Base-by-base conservation (phyloP, 1,140 invertebrate species). In the Delia radicum region DNA sequence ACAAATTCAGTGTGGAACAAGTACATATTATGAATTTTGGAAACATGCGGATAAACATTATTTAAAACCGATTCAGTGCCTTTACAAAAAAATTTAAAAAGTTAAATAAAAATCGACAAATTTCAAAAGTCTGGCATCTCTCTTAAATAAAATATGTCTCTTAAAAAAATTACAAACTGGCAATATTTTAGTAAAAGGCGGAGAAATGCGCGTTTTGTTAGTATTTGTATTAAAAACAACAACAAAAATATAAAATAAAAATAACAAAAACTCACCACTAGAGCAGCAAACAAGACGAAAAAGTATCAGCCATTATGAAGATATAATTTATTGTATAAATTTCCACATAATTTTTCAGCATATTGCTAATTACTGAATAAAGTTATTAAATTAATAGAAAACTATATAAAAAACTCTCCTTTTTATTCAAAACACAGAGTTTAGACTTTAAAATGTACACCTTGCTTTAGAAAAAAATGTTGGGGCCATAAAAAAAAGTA, bases 151-250 rank as follows among this genome's bases (percentile, higher is more conserved):
- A 33, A 33, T 33, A 33, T 33, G 33, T 33, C 33, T 3, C 12
- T 48, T 18, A 48, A 48, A 48, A 21, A 55, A 55, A 55, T 21
- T 18, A 15, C 0, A 69, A 24, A 6, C 65, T 69, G 65, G 65
- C 65, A 69, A 69, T 69, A 24, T 12, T 3, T 69, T 15, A 31
- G 65, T 55, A 55, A 69, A 69, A 69, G 63, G 65, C 65, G 65
- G 65, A 69, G 65, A 69, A 69, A 69, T 69, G 65, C 31, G 65
- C 65, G 65, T n/a, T 69, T 33, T 69, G 29, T 33, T 69, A 24
- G 65, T 24, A 55, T 55, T 55, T 55, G 48, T 55, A 55, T n/a
- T 48, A 21, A 55, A 55, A 55, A 55, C 18, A 55, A 55, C 4
- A 55, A 55, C 48, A 55, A 55, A 15, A 18, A 55, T 10, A 55